Base-by-base conservation (phyloP, 2,888 invertebrate species). In the Hartigia nigra region DNA sequence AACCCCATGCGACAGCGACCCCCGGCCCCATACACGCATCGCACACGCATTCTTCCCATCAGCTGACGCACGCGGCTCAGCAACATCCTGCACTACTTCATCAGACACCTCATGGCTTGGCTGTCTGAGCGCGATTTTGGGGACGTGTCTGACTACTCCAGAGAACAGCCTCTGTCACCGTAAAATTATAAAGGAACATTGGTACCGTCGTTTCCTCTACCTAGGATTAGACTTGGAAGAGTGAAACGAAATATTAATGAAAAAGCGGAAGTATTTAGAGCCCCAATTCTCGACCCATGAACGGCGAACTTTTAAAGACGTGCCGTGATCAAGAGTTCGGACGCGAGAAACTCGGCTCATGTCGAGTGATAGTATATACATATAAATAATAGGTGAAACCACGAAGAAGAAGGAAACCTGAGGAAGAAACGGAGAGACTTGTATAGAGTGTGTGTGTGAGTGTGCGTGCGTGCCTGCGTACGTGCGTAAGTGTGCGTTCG, bases 81-180 rank as follows among this genome's bases (percentile, higher is more conserved):
- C 90, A 91, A 82, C 88, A 87, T 81, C 86, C 86, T 23, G 86
- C 86, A 79, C 82, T 90, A 37, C 83, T 90, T 39, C 91, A 92
- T 81, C 91, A 91, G 84, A 87, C 89, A 78, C 87, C 90, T 78
- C 91, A 91, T 79, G 91, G 91, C 76, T 85, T 92, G 82, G 90
- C 91, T 75, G 91, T 89, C 83, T 91, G 87, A 90, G 78, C 31
- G 69, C 31, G 35, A 36, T 37, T 12, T 12, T 14, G 23, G 36
- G 39, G 70, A n/a, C 35, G 36, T 69, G 39, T 23, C 72, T 39
- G 78, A 83, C 82, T 80, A 81, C 87, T 76, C 86, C 86, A 86
- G 86, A 87, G 86, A 86, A 85, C 72, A 75, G 69, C 69, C n/a
- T 78, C 69, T 70, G 75, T 70, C 34, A 31, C 75, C 39, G 77